A percentile compares a stretch with the other conserved stretches of the same genome.
phyloP scores from a whole-genome alignment of 2,113 vertebrate genomes.

The Tricholaema leucomelas region DNA sequence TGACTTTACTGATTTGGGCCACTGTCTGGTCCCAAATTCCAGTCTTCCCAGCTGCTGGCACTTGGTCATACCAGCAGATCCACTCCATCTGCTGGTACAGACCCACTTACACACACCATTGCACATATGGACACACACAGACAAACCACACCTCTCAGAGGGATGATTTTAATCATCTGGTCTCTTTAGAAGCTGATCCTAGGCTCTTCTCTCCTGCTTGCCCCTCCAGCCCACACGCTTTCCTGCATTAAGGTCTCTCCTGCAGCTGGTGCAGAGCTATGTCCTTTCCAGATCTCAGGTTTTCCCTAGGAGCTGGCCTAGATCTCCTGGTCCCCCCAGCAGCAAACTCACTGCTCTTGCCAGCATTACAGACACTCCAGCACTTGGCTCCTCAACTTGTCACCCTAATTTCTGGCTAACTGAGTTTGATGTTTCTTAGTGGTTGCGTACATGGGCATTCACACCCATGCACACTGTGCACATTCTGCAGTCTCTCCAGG shows the following conservation, averaged over 20 bases:
- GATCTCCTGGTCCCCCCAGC: not conserved
- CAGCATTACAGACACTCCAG: not conserved
- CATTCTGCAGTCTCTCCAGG: fast-evolving
- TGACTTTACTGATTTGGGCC: not conserved
- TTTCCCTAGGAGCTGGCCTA: not conserved
- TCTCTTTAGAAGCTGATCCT: not conserved
- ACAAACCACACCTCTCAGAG: not conserved
- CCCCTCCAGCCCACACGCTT: not conserved
- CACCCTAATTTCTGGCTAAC: not conserved
- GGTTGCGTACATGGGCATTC: not conserved
- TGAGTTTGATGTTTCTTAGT: not conserved
- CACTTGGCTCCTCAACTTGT: not conserved
- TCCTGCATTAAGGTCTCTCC: not conserved
- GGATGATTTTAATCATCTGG: not conserved
- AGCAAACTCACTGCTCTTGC: not conserved
- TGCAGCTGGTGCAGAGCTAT: not conserved
- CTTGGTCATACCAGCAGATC: not conserved
- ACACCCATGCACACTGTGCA: too few relatives aligned
- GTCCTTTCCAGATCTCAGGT: not conserved
- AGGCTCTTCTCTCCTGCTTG: not conserved
- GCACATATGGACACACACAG: not conserved
- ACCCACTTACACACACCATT: not conserved
- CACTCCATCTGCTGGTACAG: not conserved
- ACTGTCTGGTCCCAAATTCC: not conserved
- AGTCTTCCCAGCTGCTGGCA: not conserved